Percentiles rank a stretch among this genome's conserved stretches.
These are phyloP conservation scores for Laterallus jamaicensis DNA, from an alignment of 2,113 vertebrate genomes.

Conservation along the genomic window DNA sequence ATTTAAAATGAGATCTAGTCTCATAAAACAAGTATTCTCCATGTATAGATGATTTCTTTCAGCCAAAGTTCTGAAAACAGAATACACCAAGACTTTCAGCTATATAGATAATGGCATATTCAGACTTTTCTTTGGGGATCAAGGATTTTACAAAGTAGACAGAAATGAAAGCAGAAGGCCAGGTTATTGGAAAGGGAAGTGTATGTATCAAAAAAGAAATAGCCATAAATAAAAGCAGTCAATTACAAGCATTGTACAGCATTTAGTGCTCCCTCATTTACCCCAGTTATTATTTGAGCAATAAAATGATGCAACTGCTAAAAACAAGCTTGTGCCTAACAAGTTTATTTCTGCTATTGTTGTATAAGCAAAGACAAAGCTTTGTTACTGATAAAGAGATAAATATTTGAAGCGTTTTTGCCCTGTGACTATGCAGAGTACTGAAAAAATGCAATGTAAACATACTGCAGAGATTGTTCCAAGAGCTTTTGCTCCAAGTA, in stretches of 20 bases:
- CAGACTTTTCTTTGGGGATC: not conserved
- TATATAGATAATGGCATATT: not conserved
- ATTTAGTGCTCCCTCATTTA: not conserved
- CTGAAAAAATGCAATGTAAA: not conserved
- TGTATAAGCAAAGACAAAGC: not conserved
- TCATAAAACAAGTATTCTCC: not conserved
- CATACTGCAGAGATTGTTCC: not conserved
- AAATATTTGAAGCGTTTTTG: not conserved
- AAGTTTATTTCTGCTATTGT: not conserved
- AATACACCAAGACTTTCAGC: not conserved
- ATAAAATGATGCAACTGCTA: not conserved
- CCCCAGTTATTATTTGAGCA: not conserved
- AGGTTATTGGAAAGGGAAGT: not conserved
- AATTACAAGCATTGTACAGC: no score
- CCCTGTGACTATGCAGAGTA: not conserved
- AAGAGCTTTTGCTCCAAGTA: not conserved
- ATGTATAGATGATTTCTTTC: not conserved
- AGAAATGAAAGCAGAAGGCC: not conserved
- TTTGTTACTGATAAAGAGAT: not conserved
- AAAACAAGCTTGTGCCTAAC: not conserved
- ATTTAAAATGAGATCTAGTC: not conserved
- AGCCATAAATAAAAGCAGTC: no score
- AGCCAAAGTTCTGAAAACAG: not conserved
- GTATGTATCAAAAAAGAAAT: not conserved
- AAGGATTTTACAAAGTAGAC: not conserved